phyloP scores from a whole-genome alignment of 2,113 vertebrate genomes.

The Callipepla squamata region DNA sequence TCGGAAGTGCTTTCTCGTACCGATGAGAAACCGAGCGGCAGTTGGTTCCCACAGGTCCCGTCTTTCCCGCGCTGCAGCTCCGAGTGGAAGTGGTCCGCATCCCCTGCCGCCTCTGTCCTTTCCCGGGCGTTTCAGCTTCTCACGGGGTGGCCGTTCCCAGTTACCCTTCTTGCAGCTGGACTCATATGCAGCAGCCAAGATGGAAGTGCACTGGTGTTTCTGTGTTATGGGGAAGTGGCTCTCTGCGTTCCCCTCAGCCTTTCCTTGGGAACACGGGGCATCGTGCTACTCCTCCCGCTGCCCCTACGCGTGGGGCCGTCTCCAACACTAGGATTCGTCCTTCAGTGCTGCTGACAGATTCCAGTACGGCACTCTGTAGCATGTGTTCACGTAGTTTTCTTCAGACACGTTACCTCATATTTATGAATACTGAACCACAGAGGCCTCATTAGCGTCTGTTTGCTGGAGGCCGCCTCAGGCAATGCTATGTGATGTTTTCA shows the following conservation, averaged over 20 bases:
- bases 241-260: not conserved
- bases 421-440: not conserved
- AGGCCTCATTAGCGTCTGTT: not conserved
- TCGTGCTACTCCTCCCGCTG: not conserved
- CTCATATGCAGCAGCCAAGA: not conserved
- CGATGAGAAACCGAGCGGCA: fast-evolving
- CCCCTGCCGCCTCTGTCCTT: not conserved
- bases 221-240: not conserved
- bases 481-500: not conserved
- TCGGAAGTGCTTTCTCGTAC: fast-evolving
- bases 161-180: too few species aligned
- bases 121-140: too few species aligned
- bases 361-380: not conserved
- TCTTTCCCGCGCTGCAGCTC: not conserved
- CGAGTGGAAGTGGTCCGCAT: too few species aligned
- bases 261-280: not conserved
- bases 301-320: fast-evolving
- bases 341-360: not conserved
- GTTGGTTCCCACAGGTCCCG: fast-evolving
- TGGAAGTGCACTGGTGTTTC: fast-evolving
- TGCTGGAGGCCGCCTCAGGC: not conserved
- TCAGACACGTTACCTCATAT: not conserved
- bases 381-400: not conserved
- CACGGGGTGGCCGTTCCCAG: not conserved
- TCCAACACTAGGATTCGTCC: not conserved